Conservation (phyloP, 2,113 vertebrate genomes). For the Brienomyrus brachyistius region DNA sequence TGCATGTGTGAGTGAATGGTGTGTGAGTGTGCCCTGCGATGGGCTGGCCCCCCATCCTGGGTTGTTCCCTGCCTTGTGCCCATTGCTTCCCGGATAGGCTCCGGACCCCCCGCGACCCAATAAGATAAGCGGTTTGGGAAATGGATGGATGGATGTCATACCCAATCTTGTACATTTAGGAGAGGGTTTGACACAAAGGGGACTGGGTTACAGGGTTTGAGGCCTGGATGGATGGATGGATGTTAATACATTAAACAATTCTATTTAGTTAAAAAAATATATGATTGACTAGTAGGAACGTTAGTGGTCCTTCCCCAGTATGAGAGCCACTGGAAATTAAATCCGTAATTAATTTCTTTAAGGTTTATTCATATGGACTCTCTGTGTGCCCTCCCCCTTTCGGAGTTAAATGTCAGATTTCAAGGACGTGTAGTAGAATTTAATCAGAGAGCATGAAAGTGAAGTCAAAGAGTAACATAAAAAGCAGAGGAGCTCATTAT, state of each 20-base stretch:
- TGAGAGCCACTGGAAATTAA: background rate
- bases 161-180: background rate
- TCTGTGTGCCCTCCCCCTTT: background rate
- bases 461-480: constrained; percentile 25
- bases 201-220: background rate
- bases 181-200: background rate
- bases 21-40: too few relatives aligned
- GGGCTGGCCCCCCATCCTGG: too few relatives aligned
- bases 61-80: too few relatives aligned
- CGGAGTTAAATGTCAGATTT: constrained; percentile 26
- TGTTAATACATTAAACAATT: background rate
- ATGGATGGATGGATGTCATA: background rate
- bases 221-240: constrained; percentile 6
- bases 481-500: constrained; percentile 28
- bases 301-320: background rate
- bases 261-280: background rate
- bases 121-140: too few relatives aligned
- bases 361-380: constrained; percentile 21
- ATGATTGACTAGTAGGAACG: background rate
- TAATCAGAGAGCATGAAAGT: constrained; percentile 27
- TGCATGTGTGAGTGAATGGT: too few relatives aligned
- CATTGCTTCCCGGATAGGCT: too few relatives aligned
- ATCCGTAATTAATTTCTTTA: constrained; percentile 16
- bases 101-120: too few relatives aligned
- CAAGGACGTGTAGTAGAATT: constrained; percentile 31